Base-by-base conservation (phyloP, 1,140 invertebrate genomes). In the Apolygus lucorum region DNA sequence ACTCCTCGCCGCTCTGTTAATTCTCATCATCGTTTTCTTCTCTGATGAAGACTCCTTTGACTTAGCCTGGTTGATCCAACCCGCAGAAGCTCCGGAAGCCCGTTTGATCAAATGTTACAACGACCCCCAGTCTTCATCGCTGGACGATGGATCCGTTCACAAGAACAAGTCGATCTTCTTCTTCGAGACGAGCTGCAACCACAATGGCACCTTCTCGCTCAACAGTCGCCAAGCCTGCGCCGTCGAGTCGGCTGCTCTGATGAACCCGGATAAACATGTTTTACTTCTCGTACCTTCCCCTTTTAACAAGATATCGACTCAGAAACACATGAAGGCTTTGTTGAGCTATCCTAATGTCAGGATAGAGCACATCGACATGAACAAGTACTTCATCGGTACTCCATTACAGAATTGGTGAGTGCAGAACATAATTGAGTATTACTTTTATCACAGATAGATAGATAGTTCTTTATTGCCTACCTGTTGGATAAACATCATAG, bases 361-460 rank as follows among this genome's bases (percentile, higher is more conserved):
- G 25, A 62, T 73, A 52, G 21, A 59, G n/a, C 68, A 73, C 54
- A 72, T 87, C 1, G 80, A 85, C 76, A 77, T 86, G 22, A 79
- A 80, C 52, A 81, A 79, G 0, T 89, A 88, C 72, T 78, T 84
- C 0, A 78, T 78, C 67, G 77, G 79, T 24, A 87, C 88, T 0
- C 85, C 87, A 0, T 76, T 90, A 0, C 82, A 88, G 54, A 64
- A 81, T 13, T 85, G 87, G 81, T n/a, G n/a, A n/a, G n/a, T n/a
- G n/a, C n/a, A n/a, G n/a, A n/a, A n/a, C n/a, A n/a, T n/a, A n/a
- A n/a, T n/a, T n/a, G n/a, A n/a, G n/a, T n/a, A n/a, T n/a, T 84
- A 85, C 27, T n/a, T n/a, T n/a, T n/a, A n/a, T n/a, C n/a, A n/a
- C n/a, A n/a, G n/a, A n/a, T n/a, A n/a, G n/a, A n/a, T n/a, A n/a